Percentiles rank a stretch among this genome's conserved stretches.
phyloP scores from a whole-genome alignment of 2,888 invertebrate species.

The Caenorhabditis uteleia region DNA sequence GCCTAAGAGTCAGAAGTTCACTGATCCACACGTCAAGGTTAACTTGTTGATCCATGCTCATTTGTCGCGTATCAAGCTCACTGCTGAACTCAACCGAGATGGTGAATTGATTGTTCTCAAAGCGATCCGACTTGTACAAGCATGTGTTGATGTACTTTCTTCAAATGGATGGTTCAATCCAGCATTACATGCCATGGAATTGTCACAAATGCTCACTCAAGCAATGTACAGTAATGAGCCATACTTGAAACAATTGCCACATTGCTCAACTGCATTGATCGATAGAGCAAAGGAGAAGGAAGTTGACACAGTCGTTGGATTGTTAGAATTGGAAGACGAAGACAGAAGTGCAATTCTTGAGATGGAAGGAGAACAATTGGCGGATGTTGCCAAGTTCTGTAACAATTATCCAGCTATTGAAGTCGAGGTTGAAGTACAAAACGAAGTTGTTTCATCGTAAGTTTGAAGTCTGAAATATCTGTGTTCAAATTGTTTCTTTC shows the following conservation, averaged over 20 bases:
- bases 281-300: slow-evolving; percentile 88
- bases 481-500: slow-evolving; percentile 24
- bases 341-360: slow-evolving; percentile 78
- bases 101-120: slow-evolving; percentile 83
- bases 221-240: slow-evolving; percentile 99
- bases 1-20: slow-evolving; percentile 81
- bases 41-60: slow-evolving; percentile 94
- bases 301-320: slow-evolving; percentile 91
- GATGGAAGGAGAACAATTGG: slow-evolving; percentile 84
- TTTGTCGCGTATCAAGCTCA: slow-evolving; percentile 88
- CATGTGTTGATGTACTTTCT: slow-evolving; percentile 87
- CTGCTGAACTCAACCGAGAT: slow-evolving; percentile 94
- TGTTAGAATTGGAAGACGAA: slow-evolving; percentile 87
- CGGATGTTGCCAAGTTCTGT: slow-evolving; percentile 96
- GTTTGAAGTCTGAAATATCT: slow-evolving; percentile 6
- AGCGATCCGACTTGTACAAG: slow-evolving; percentile 74
- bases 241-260: slow-evolving; percentile 93
- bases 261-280: slow-evolving; percentile 86
- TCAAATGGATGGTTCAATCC: slow-evolving; percentile 98
- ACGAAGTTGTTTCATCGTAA: slow-evolving; percentile 76
- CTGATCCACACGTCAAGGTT: slow-evolving; percentile 93
- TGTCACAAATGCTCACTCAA: slow-evolving; percentile 99
- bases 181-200: slow-evolving; percentile 98
- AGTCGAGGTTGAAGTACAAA: slow-evolving; percentile 86
- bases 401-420: slow-evolving; percentile 99